phyloP scores from a whole-genome alignment of 2,113 vertebrate species.

The Neogobius melanostomus region DNA sequence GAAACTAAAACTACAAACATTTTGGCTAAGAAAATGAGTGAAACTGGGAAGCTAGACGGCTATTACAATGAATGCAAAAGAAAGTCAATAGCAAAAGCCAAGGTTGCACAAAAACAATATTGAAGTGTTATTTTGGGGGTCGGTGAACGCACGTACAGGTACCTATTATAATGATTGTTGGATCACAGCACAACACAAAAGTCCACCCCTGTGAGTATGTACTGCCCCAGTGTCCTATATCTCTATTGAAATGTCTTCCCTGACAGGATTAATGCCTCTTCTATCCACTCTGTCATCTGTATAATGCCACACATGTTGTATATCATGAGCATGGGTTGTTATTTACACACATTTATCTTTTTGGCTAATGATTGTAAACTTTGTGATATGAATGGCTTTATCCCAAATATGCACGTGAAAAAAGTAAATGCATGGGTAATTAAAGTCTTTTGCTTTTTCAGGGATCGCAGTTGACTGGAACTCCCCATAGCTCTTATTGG shows the following conservation, averaged over 20 bases:
- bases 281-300: constrained; percentile 7
- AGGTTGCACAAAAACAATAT: constrained; percentile 1
- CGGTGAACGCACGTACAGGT: constrained; percentile 10
- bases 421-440: neutral
- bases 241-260: constrained; percentile 29
- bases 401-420: neutral
- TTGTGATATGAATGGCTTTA: neutral
- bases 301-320: neutral
- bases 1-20: neutral
- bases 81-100: neutral
- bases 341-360: neutral
- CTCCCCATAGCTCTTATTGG: too few relatives aligned
- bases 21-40: neutral
- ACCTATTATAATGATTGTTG: constrained; percentile 4
- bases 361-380: neutral
- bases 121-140: neutral
- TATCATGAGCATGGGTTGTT: neutral
- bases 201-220: constrained; percentile 28
- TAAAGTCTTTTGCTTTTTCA: too few relatives aligned
- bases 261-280: constrained; percentile 42
- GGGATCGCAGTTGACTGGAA: too few relatives aligned
- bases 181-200: constrained; percentile 34
- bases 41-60: neutral
- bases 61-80: neutral
- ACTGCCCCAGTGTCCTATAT: constrained; percentile 27